phyloP scores from a whole-genome alignment of 1,140 invertebrate genomes.

The Diprion similis region DNA sequence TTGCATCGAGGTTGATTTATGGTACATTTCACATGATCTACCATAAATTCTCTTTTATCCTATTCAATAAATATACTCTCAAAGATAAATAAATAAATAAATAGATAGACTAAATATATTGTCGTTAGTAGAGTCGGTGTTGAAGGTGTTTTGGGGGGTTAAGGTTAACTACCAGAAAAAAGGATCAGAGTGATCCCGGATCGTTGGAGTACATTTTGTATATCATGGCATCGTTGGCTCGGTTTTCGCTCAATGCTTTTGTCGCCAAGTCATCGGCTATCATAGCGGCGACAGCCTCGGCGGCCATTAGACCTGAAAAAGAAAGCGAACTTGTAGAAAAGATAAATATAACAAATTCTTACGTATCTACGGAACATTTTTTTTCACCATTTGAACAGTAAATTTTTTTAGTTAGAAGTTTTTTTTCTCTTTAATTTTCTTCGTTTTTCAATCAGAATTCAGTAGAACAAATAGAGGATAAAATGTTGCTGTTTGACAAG shows the following conservation, averaged over 20 bases:
- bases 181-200: neutral
- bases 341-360: too few relatives aligned
- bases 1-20: too few relatives aligned
- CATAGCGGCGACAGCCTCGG: slow-evolving; percentile 59
- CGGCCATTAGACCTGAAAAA: slow-evolving; percentile 53
- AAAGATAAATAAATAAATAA: neutral
- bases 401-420: too few relatives aligned
- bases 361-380: too few relatives aligned
- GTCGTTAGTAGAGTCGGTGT: too few relatives aligned
- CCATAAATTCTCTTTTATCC: neutral
- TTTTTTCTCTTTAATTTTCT: too few relatives aligned
- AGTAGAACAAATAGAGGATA: too few relatives aligned
- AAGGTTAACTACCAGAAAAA: neutral
- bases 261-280: slow-evolving; percentile 55
- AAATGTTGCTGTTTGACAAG: too few relatives aligned
- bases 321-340: slow-evolving; percentile 26
- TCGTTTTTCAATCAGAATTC: too few relatives aligned
- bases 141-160: too few relatives aligned
- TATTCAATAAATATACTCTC: neutral
- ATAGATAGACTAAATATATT: neutral
- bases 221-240: slow-evolving; percentile 47
- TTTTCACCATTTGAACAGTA: too few relatives aligned
- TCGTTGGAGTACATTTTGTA: slow-evolving; percentile 55
- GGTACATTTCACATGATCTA: neutral
- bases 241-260: slow-evolving; percentile 52